Evolutionary conservation across 1,140 invertebrate genomes (phyloP), one percentile per base, ranked within the genome.

Genomic region (Vanessa atalanta): DNA sequence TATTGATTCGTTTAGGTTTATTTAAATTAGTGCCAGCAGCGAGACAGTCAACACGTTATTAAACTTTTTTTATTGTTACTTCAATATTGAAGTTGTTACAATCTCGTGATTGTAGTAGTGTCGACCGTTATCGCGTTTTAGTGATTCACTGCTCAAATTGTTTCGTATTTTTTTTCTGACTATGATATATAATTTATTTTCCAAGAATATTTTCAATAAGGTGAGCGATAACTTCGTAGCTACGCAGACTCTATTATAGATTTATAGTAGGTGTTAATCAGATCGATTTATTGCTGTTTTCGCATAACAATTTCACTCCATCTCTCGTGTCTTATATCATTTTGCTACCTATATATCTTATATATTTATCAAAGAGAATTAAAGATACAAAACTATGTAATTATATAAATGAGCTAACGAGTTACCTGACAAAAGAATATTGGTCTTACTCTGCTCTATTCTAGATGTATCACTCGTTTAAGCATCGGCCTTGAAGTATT

Each of bases 401-500:
- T 61, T 61, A n/a, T 61, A 61, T 37, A 61, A 37, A 61, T 61
- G 57, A 61, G 57, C 31, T 61, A 61, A 61, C 57, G 57, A 37
- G 23, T 8, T 61, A 37, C 57, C 26, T 61, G 57, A 37, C 31
- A 16, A 37, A 14, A 61, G 57, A 15, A 43, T 61, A 61, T 61
- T 23, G 31, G 57, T 37, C 31, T 13, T 61, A 43, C 14, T 16
- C 26, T 61, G 26, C 57, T 31, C 57, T 68, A 53, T 47, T 67
- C 66, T 76, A 73, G 15, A 65, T 81, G 71, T 71, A 79, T 61
- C 65, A 70, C 72, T 80, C 76, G 72, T 84, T 79, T 77, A 73
- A 73, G 76, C 55, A 77, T 75, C 71, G 78, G 68, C 89, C 89
- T 89, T 89, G 86, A 87, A 68, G 70, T 84, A 87, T 84, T 91